Evolutionary conservation across 2,113 vertebrate genomes (phyloP), one percentile per base, ranked within the genome.

Genomic region (Megaceryle torquata): DNA sequence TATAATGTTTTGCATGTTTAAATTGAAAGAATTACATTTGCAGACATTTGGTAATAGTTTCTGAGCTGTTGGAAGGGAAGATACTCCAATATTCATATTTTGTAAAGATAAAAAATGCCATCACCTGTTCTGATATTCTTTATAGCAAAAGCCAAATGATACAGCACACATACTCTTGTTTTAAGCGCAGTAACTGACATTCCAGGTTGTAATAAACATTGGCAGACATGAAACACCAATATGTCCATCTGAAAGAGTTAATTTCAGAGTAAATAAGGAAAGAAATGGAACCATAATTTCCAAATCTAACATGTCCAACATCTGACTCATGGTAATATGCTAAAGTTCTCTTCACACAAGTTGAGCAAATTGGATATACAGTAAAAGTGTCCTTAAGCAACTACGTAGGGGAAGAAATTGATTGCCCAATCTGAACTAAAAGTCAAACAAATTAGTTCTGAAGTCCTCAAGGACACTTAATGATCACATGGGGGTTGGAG

Each of bases 381-480:
- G 33, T 35, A 56, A 90, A 95, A 92, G 84, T 69, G 59, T 90
- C 76, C 72, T 67, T 82, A 95, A 96, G 90, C 25, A 92, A 63
- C 75, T 89, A 95, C 91, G 71, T 68, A 90, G 83, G 77, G 91
- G 44, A 87, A 86, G 64, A 90, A 96, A 96, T 85, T 93, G 93
- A 96, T 97, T 95, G 92, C 67, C 46, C 85, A 93, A 85, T 91
- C 97, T 97, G 95, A 97, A 89, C 48, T 92, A 93, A 94, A 96
- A 97, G 93, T 96, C 93, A 96, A 91, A 92, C 84, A 96, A 95
- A 96, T 97, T 96, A 97, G 91, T 85, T 25, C 33, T 83, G 35
- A 82, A 69, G 29, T 94, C 96, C 74, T 89, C 80, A 61, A 88
- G 93, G 95, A 89, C 60, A 59, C 61, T 83, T 77, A 91, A 84